These are phyloP conservation scores for Lobophora halterata DNA, from an alignment of 2,888 invertebrate species.

Conservation along the genomic window DNA sequence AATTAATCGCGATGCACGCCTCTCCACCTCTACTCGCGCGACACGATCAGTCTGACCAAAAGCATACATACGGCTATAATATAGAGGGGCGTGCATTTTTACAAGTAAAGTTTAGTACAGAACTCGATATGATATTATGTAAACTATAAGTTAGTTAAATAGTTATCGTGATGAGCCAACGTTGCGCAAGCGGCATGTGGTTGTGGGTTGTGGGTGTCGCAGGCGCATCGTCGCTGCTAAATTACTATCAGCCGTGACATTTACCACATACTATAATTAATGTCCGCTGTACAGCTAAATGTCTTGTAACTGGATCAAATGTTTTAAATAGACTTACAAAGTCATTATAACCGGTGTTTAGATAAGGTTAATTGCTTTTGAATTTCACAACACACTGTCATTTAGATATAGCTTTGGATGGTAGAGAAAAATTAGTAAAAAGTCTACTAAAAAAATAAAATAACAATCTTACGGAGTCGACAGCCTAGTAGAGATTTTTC, in stretches of 20 bases:
- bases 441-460: too few species aligned
- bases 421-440: background rate
- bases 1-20: too few species aligned
- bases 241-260: conserved; percentile 16
- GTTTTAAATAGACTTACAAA: conserved; percentile 18
- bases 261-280: conserved; percentile 24
- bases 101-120: too few species aligned
- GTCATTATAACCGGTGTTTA: conserved; percentile 21
- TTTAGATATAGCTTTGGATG: conserved; percentile 5
- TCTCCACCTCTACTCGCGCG: too few species aligned
- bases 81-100: too few species aligned
- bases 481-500: too few species aligned
- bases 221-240: conserved; percentile 13
- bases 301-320: conserved; percentile 22
- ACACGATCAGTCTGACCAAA: too few species aligned
- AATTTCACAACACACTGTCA: conserved; percentile 24
- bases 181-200: conserved; percentile 12
- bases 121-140: background rate
- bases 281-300: conserved; percentile 17
- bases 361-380: conserved; percentile 23
- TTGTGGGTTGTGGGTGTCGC: conserved; percentile 14
- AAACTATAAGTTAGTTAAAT: background rate
- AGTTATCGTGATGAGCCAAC: conserved; percentile 1
- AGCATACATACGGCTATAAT: too few species aligned
- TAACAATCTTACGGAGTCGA: too few species aligned